Conservation (phyloP, 2,113 vertebrate species). For the Rhinopithecus roxellana region DNA sequence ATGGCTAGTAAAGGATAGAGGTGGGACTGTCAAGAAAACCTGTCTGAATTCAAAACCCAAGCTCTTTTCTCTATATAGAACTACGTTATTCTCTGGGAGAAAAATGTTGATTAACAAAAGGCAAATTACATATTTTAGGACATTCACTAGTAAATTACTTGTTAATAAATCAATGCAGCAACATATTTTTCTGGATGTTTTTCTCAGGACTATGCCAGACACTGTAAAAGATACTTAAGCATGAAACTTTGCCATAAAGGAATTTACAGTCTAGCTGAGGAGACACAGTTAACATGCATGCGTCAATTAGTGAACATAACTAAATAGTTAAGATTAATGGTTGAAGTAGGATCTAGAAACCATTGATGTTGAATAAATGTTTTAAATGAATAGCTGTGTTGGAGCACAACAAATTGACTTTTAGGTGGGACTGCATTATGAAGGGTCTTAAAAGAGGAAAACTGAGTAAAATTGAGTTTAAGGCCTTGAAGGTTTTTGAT, state of each 20-base stretch:
- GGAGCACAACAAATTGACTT: not conserved
- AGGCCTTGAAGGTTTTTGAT: not conserved
- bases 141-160: not conserved
- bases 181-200: not conserved
- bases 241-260: not conserved
- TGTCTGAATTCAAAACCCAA: not conserved
- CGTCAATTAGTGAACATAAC: not conserved
- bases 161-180: not conserved
- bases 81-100: not conserved
- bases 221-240: not conserved
- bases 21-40: not conserved
- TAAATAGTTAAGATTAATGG: not conserved
- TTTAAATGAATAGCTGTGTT: not conserved
- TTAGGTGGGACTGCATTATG: not conserved
- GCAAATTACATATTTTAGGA: not conserved
- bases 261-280: not conserved
- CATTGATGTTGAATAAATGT: not conserved
- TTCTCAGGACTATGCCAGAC: not conserved
- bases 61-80: not conserved
- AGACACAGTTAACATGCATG: not conserved
- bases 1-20: not conserved
- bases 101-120: constrained; percentile 7
- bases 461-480: not conserved
- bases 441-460: not conserved
- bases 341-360: not conserved